Conservation (phyloP, 2,113 vertebrate genomes). For the Piprites chloris region DNA sequence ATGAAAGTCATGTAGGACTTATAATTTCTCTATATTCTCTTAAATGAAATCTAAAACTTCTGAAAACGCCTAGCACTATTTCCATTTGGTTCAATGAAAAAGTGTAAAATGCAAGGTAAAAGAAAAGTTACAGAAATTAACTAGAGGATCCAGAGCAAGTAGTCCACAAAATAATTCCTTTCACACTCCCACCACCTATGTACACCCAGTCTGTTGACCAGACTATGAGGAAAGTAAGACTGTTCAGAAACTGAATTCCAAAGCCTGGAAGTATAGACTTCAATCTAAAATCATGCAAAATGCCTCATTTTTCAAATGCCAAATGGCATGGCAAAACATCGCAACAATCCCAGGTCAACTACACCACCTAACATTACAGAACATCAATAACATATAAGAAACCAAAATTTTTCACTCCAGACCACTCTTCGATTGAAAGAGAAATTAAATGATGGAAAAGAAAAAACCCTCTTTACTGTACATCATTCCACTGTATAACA, state of each 20-base stretch:
- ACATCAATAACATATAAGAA: background rate
- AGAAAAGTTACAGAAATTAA: background rate
- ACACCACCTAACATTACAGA: background rate
- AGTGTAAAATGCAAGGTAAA: background rate
- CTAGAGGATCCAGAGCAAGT: background rate
- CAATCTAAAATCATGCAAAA: background rate
- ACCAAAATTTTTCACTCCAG: background rate
- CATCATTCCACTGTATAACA: background rate
- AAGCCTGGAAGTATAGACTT: background rate
- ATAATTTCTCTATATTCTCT: background rate
- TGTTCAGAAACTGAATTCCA: background rate
- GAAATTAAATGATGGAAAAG: background rate
- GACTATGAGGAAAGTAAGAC: background rate
- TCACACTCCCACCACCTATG: fast-evolving
- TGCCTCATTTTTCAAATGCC: background rate
- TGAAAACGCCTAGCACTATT: background rate
- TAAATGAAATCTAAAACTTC: background rate
- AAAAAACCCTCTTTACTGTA: background rate
- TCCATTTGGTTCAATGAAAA: background rate
- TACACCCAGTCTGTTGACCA: background rate
- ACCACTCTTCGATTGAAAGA: background rate
- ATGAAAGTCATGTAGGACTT: background rate
- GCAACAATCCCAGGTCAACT: background rate
- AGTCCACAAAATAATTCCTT: background rate
- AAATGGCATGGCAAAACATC: background rate